A percentile compares a stretch with the other conserved stretches of the same genome.
Conservation (phyloP, 2,888 invertebrate species). For the Rutpela maculata region DNA sequence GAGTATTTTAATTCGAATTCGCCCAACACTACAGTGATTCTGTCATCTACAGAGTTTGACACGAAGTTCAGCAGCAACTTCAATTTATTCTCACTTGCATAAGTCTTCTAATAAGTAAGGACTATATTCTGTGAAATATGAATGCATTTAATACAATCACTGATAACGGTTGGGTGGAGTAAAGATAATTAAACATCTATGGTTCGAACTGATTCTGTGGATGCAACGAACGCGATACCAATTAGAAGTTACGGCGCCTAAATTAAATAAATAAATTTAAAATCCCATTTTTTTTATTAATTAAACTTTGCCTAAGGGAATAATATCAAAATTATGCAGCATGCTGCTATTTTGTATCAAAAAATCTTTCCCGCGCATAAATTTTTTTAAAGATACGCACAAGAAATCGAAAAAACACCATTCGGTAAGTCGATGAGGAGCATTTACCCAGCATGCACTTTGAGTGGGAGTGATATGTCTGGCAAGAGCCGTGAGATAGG, state of each 20-base stretch:
- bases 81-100: too few relatives aligned
- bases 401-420: slow-evolving; percentile 47
- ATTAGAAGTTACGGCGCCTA: not conserved
- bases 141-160: too few relatives aligned
- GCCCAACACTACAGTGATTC: too few relatives aligned
- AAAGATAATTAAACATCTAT: not conserved
- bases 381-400: slow-evolving; percentile 10
- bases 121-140: too few relatives aligned
- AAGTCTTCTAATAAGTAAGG: too few relatives aligned
- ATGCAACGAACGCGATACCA: not conserved
- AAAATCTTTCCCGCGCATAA: slow-evolving; percentile 43
- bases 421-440: slow-evolving; percentile 62
- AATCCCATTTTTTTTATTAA: not conserved
- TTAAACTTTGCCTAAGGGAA: not conserved
- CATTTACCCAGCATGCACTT: slow-evolving; percentile 71
- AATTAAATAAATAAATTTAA: not conserved
- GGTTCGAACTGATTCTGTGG: too few relatives aligned
- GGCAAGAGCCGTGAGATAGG: slow-evolving; percentile 64
- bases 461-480: slow-evolving; percentile 73
- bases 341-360: not conserved
- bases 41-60: not conserved
- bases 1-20: too few relatives aligned
- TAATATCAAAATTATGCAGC: not conserved
- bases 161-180: too few relatives aligned
- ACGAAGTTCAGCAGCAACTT: not conserved